These are phyloP conservation scores for Buceros bicornis DNA, from an alignment of 2,797 vertebrate genomes.

Conservation along the genomic window DNA sequence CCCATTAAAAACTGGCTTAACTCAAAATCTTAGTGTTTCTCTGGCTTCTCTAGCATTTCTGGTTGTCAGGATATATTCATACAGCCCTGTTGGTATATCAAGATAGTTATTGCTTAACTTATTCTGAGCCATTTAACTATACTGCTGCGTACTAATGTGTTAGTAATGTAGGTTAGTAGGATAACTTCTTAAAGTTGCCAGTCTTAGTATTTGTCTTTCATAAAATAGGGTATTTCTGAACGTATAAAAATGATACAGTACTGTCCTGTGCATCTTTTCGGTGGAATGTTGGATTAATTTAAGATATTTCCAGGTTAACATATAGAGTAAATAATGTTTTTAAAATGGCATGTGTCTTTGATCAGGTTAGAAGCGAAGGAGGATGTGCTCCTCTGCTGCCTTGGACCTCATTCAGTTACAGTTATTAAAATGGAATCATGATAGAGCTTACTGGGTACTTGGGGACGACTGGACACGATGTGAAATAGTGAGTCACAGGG, in stretches of 20 bases:
- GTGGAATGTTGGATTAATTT: neutral
- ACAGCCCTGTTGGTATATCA: slow-evolving; percentile 11
- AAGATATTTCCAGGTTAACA: neutral
- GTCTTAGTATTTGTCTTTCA: neutral
- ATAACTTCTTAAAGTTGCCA: slow-evolving; percentile 5
- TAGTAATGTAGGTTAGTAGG: slow-evolving; percentile 65
- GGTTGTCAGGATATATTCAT: slow-evolving; percentile 38
- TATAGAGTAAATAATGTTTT: neutral
- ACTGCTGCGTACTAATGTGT: neutral
- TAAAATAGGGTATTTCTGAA: slow-evolving; percentile 19
- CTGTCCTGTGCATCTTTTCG: neutral
- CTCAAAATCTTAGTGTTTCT: slow-evolving; percentile 55
- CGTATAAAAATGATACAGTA: neutral
- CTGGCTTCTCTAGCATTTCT: slow-evolving; percentile 60
- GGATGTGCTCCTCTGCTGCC: neutral
- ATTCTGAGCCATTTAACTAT: neutral
- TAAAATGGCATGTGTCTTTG: neutral
- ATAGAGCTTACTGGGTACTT: neutral
- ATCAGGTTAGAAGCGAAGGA: neutral
- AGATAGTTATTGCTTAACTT: slow-evolving; percentile 7
- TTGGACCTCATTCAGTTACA: neutral
- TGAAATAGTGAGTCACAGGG: fast-evolving
- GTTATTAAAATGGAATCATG: neutral
- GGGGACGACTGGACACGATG: neutral
- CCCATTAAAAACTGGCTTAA: slow-evolving; percentile 61